Percentiles rank a stretch among this genome's conserved stretches.
Evolutionary conservation across 92 coral and sea anemone species (phyloP).

Genomic region (Epizoanthus stellaris): DNA sequence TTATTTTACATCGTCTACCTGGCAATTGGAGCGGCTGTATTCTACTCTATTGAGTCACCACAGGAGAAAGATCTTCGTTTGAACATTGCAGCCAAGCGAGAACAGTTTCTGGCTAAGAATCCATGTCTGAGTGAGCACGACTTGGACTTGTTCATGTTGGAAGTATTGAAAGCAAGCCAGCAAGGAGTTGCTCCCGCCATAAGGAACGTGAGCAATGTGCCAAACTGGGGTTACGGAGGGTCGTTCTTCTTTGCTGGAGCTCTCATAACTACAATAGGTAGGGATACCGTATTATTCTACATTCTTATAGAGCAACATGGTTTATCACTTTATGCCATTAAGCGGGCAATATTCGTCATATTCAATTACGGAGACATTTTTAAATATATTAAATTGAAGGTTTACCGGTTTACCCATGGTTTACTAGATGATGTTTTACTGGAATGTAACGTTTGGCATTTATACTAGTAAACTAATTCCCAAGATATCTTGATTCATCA

Average conservation of each 20-base stretch:
- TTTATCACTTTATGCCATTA: too few relatives aligned
- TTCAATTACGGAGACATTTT: too few relatives aligned
- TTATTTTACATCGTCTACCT: conserved; percentile 27
- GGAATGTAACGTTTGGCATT: too few relatives aligned
- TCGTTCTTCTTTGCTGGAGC: conserved; percentile 47
- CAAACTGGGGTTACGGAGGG: conserved; percentile 40
- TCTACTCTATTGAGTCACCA: conserved; percentile 34
- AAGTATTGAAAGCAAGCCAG: conserved; percentile 29
- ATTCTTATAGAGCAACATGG: too few relatives aligned
- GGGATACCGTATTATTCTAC: neutral
- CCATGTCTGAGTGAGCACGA: conserved; percentile 37
- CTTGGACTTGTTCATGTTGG: conserved; percentile 22
- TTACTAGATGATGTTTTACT: too few relatives aligned
- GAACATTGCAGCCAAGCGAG: conserved; percentile 14
- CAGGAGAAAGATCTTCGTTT: conserved; percentile 30
- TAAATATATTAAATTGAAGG: too few relatives aligned
- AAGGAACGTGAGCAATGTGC: conserved; percentile 27
- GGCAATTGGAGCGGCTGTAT: conserved; percentile 38
- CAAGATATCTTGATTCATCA: too few relatives aligned
- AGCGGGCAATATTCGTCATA: too few relatives aligned
- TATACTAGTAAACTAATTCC: too few relatives aligned
- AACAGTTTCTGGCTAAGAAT: conserved; percentile 15
- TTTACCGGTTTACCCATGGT: too few relatives aligned
- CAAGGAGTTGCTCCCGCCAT: conserved; percentile 38
- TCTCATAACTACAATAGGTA: conserved; percentile 43